Conservation (phyloP, 2,888 invertebrate genomes). For the Conus canariensis region DNA sequence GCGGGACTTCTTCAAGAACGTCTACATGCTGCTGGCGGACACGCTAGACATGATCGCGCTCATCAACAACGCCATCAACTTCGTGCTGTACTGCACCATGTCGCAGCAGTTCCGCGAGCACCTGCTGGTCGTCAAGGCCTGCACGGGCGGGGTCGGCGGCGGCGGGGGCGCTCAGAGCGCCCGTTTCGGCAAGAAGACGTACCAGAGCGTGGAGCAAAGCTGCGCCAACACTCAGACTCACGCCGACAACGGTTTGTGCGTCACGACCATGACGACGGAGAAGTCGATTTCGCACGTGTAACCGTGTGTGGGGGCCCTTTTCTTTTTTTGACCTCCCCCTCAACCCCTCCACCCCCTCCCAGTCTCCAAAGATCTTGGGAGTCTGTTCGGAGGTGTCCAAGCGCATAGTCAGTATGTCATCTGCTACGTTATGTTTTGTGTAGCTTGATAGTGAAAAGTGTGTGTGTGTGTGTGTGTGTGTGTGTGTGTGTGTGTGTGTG, state of each 20-base stretch:
- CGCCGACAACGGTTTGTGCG: slow-evolving; percentile 43
- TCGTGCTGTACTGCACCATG: slow-evolving; percentile 95
- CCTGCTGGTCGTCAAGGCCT: slow-evolving; percentile 80
- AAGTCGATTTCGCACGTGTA: slow-evolving; percentile 45
- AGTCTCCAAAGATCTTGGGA: too few relatives aligned
- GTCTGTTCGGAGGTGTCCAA: background rate
- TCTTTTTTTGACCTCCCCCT: background rate
- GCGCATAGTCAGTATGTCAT: background rate
- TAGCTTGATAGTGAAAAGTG: too few relatives aligned
- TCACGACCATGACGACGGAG: slow-evolving; percentile 44
- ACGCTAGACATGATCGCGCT: slow-evolving; percentile 93
- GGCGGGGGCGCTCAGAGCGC: background rate
- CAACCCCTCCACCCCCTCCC: too few relatives aligned
- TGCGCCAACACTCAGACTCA: slow-evolving; percentile 42
- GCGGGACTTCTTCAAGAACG: slow-evolving; percentile 84
- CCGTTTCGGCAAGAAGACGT: slow-evolving; percentile 32
- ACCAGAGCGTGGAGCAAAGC: slow-evolving; percentile 43
- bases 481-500: slow-evolving; percentile 13
- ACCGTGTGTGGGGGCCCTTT: background rate
- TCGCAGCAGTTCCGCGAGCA: slow-evolving; percentile 90
- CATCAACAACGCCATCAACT: slow-evolving; percentile 94
- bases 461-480: background rate
- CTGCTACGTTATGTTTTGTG: too few relatives aligned
- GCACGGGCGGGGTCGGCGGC: slow-evolving; percentile 24
- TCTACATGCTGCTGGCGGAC: slow-evolving; percentile 85